Evolutionary conservation across 2,113 vertebrate species (phyloP), one percentile per base, ranked within the genome.

Genomic region (Myiagra hebetior): DNA sequence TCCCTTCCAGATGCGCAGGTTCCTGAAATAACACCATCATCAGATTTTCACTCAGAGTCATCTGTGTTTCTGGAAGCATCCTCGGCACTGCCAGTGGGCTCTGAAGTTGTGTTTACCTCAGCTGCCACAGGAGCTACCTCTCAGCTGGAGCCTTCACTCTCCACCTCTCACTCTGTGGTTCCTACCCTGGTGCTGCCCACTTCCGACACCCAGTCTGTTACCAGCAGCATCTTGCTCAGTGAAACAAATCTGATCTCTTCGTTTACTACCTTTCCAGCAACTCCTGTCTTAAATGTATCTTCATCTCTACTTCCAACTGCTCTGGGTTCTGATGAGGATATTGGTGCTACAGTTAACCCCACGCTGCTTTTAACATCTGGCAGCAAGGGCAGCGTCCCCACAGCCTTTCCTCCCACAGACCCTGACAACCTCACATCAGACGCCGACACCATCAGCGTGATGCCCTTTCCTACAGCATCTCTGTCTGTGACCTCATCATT

Each of bases 111-210:
- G 53, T 75, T 97, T 97, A 98, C 98, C 98, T 98, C 98, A 92
- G 88, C 81, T 91, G 86, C 95, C 92, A 87, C 96, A 73, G 97
- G 93, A 97, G 57, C 98, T 98, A 97, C 98, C 98, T 98, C 98
- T 89, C 84, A 31, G 67, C 22, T 94, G 68, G 97, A 96, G 89
- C 95, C 95, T 64, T 88, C 96, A 7, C 87, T 95, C 52, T 72
- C 49, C 27, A 46, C 75, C 22, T 93, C 20, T 57, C 80, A 46
- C 15, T 63, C 93, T 0, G 15, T 87, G n/a, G 79, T 74, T 95
- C 64, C 94, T 67, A 82, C 95, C 6, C 62, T 49, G 93, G 94
- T 93, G 94, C 96, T 97, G 75, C 46, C 97, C 24, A 7, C 70
- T 77, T 89, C 91, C 0, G 44, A 96, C 77, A 93, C 94, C 44